Percentiles rank a stretch among this genome's conserved stretches.
phyloP scores from a whole-genome alignment of 2,888 invertebrate species.

The Drosophila koepferae region DNA sequence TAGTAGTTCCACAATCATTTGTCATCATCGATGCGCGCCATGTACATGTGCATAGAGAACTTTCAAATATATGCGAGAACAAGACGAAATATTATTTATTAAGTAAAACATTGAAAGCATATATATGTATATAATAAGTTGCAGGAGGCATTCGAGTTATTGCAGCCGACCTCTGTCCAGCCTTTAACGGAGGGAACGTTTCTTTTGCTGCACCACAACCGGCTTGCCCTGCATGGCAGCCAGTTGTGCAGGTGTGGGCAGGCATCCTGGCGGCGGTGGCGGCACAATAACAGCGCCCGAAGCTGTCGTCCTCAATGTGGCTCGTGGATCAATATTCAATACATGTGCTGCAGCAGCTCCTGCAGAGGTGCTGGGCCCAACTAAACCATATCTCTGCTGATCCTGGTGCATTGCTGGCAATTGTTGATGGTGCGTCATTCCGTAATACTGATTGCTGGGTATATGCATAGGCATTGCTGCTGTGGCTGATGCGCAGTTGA shows the following conservation, averaged over 20 bases:
- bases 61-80: conserved; percentile 80
- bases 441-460: conserved; percentile 70
- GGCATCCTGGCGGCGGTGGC: conserved; percentile 84
- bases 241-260: conserved; percentile 83
- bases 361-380: conserved; percentile 67
- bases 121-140: conserved; percentile 23
- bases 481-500: conserved; percentile 28
- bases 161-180: background rate
- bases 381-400: conserved; percentile 44
- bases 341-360: conserved; percentile 59
- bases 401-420: conserved; percentile 46
- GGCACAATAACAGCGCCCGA: conserved; percentile 81
- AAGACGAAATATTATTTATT: conserved; percentile 73
- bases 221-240: conserved; percentile 84
- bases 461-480: conserved; percentile 39
- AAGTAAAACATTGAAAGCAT: conserved; percentile 44
- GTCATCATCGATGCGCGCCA: conserved; percentile 29
- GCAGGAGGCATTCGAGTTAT: conserved; percentile 51
- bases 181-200: conserved; percentile 77
- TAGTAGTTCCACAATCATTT: conserved; percentile 44
- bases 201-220: conserved; percentile 78
- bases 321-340: conserved; percentile 71
- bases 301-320: conserved; percentile 66
- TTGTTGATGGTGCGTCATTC: conserved; percentile 75
- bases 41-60: conserved; percentile 74